Conservation (phyloP, 2,888 invertebrate genomes). For the Orthosia incerta region DNA sequence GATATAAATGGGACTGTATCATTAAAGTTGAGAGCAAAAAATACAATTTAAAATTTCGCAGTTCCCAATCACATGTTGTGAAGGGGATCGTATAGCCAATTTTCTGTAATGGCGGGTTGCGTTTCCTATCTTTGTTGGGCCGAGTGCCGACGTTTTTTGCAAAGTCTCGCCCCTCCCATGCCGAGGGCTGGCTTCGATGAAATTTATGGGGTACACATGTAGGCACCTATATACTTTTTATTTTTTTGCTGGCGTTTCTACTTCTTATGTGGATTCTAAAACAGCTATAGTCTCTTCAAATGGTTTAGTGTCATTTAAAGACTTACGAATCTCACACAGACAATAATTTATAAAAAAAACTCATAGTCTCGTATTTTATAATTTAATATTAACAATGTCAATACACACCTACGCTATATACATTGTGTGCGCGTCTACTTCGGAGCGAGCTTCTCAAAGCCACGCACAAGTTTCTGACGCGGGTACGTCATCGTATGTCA, state of each 20-base stretch:
- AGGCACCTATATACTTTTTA: slow-evolving; percentile 51
- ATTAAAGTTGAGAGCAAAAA: slow-evolving; percentile 66
- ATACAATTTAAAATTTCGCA: slow-evolving; percentile 77
- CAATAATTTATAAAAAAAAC: neutral
- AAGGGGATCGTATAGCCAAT: slow-evolving; percentile 84
- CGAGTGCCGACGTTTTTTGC: slow-evolving; percentile 88
- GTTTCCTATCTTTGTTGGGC: slow-evolving; percentile 87
- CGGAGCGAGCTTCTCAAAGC: slow-evolving; percentile 72
- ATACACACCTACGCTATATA: slow-evolving; percentile 46
- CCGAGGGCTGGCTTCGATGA: slow-evolving; percentile 73
- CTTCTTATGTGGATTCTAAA: slow-evolving; percentile 29
- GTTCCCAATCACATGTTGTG: slow-evolving; percentile 72
- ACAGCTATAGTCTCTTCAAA: neutral
- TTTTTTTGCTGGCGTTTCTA: slow-evolving; percentile 46
- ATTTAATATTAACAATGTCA: slow-evolving; percentile 46
- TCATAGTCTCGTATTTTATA: slow-evolving; percentile 26
- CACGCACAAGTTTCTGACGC: slow-evolving; percentile 80
- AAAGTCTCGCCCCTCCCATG: slow-evolving; percentile 80
- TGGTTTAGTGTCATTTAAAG: neutral
- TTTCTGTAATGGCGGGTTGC: slow-evolving; percentile 89
- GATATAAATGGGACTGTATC: slow-evolving; percentile 46
- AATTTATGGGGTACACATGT: slow-evolving; percentile 79
- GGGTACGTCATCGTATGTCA: slow-evolving; percentile 84
- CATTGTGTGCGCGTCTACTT: slow-evolving; percentile 39
- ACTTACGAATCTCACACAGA: neutral